phyloP scores from a whole-genome alignment of 2,888 invertebrate species.

The Himalopsyche anomala region DNA sequence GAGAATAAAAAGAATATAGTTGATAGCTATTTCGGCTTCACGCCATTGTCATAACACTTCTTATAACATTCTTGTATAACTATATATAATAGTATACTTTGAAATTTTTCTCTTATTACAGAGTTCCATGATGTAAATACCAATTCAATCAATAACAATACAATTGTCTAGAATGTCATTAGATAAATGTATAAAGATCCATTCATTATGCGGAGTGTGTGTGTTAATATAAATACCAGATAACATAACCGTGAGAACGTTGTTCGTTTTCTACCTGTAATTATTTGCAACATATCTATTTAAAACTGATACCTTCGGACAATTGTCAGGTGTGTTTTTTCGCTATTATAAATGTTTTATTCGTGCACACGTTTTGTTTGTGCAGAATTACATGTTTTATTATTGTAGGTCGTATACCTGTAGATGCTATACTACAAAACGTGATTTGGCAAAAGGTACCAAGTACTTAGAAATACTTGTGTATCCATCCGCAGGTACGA shows the following conservation, averaged over 20 bases:
- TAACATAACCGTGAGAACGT: neutral
- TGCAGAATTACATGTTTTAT: neutral
- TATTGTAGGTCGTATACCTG: conserved; percentile 8
- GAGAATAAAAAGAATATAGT: too few species aligned
- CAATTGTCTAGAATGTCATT: too few species aligned
- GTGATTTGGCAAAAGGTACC: neutral
- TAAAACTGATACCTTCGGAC: neutral
- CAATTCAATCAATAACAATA: too few species aligned
- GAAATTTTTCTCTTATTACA: too few species aligned
- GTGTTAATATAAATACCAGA: too few species aligned
- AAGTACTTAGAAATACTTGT: neutral
- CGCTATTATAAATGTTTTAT: neutral
- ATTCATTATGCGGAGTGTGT: too few species aligned
- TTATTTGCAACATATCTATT: neutral
- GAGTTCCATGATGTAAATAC: too few species aligned
- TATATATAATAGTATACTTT: too few species aligned
- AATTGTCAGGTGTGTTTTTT: neutral
- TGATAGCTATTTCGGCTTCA: too few species aligned
- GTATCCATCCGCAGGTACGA: neutral
- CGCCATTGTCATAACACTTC: too few species aligned
- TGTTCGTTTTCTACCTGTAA: neutral
- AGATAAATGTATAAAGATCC: too few species aligned
- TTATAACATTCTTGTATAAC: too few species aligned
- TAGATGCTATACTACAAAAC: neutral
- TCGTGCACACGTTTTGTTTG: neutral